Conservation (phyloP, 1,140 invertebrate species). For the Tetragnatha versicolor region DNA sequence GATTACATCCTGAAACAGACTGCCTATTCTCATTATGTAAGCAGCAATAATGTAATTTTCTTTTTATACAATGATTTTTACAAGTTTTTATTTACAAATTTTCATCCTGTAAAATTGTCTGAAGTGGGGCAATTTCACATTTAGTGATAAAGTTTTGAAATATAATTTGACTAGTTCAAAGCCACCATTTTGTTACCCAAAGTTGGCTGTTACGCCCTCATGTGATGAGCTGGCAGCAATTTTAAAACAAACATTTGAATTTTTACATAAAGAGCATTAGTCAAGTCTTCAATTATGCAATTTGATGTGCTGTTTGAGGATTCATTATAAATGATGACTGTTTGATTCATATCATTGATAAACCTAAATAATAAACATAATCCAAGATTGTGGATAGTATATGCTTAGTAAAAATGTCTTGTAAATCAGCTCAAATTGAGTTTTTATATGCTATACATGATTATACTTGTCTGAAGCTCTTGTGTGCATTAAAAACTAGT, state of each 20-base stretch:
- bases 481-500: neutral
- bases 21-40: too few species aligned
- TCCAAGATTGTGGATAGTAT: slow-evolving; percentile 22
- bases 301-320: slow-evolving; percentile 12
- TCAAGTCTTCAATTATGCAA: slow-evolving; percentile 27
- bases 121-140: too few species aligned
- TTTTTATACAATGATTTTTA: too few species aligned
- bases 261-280: neutral
- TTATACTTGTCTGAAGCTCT: slow-evolving; percentile 1
- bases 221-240: slow-evolving; percentile 22
- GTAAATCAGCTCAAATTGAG: slow-evolving; percentile 11
- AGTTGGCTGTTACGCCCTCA: slow-evolving; percentile 17
- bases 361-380: slow-evolving; percentile 21
- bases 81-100: too few species aligned
- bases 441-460: neutral
- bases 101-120: too few species aligned
- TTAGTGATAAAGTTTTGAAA: too few species aligned
- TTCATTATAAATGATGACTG: slow-evolving; percentile 45
- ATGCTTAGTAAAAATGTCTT: neutral
- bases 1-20: neutral
- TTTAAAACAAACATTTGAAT: slow-evolving; percentile 7
- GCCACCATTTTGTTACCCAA: too few species aligned
- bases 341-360: slow-evolving; percentile 37
- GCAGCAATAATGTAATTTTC: too few species aligned
- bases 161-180: too few species aligned